These are phyloP conservation scores for Tetragnatha montana DNA, from an alignment of 2,888 invertebrate genomes.

Conservation along the genomic window DNA sequence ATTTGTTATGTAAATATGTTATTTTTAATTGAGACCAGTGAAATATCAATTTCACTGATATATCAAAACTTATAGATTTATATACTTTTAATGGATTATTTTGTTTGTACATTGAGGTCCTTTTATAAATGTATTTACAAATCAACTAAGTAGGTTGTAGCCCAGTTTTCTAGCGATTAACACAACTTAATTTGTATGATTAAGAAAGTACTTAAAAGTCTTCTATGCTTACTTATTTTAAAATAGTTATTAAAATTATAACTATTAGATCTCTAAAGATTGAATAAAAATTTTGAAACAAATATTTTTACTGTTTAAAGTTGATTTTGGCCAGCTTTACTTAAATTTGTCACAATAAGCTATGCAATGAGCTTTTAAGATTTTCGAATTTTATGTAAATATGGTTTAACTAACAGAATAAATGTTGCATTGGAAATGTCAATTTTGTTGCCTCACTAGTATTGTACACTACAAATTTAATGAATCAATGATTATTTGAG, in stretches of 20 bases:
- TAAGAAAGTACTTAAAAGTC: background rate
- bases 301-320: background rate
- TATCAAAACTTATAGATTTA: background rate
- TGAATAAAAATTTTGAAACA: constrained; percentile 14
- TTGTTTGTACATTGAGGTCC: background rate
- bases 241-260: background rate
- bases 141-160: background rate
- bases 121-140: background rate
- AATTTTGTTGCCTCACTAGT: too few relatives aligned
- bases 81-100: background rate
- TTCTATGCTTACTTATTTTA: background rate
- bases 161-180: background rate
- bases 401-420: constrained; percentile 1
- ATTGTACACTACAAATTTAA: too few relatives aligned
- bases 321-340: constrained; percentile 17
- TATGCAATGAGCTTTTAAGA: constrained; percentile 31
- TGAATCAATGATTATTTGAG: too few relatives aligned
- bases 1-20: background rate
- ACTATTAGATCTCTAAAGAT: background rate
- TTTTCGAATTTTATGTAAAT: constrained; percentile 30
- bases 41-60: background rate
- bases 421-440: background rate
- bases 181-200: too few relatives aligned
- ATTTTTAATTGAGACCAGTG: background rate
- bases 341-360: constrained; percentile 20